Percentiles rank a stretch among this genome's conserved stretches.
Conservation (phyloP, 2,113 vertebrate species). For the Callipepla californica region DNA sequence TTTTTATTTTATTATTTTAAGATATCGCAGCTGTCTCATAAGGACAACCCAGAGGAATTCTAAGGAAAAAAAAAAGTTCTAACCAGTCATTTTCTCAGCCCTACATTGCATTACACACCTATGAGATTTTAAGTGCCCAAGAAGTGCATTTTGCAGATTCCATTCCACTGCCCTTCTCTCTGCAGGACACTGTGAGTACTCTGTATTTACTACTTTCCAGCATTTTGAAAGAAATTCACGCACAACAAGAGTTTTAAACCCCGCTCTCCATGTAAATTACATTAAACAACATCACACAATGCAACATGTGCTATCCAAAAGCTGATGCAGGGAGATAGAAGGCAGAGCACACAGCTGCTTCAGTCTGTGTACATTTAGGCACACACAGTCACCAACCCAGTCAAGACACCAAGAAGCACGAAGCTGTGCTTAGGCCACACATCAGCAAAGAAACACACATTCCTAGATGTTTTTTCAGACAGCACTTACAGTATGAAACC, state of each 20-base stretch:
- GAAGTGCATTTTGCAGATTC: background rate
- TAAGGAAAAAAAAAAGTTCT: background rate
- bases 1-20: background rate
- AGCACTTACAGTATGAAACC: fast-evolving
- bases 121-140: background rate
- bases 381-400: fast-evolving
- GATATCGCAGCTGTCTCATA: background rate
- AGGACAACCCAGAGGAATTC: background rate
- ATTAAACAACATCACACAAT: fast-evolving
- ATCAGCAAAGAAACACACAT: fast-evolving
- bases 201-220: too few relatives aligned
- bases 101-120: background rate
- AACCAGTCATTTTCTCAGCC: background rate
- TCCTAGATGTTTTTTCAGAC: background rate
- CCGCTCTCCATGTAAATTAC: fast-evolving
- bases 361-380: fast-evolving
- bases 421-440: fast-evolving
- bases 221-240: background rate
- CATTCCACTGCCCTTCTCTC: background rate
- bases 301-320: fast-evolving
- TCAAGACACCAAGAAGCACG: too few relatives aligned
- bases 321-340: fast-evolving
- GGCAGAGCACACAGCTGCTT: fast-evolving
- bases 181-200: fast-evolving
- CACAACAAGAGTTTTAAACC: background rate